Percentiles rank a stretch among this genome's conserved stretches.
phyloP scores from a whole-genome alignment of 2,888 invertebrate species.

The Lasioglossum marginatum region DNA sequence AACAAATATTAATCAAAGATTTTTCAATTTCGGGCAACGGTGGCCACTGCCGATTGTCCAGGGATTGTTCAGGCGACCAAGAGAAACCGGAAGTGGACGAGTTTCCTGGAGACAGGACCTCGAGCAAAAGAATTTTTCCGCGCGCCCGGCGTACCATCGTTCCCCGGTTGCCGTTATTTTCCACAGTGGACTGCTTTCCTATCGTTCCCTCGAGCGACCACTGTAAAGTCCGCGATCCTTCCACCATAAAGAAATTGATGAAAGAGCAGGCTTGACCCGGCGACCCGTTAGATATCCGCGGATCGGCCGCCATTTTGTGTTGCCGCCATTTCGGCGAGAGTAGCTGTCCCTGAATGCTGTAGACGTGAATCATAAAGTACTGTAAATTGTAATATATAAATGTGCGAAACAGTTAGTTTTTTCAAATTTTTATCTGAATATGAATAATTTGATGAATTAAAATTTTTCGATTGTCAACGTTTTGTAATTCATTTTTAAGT shows the following conservation, averaged over 20 bases:
- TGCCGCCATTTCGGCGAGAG: background rate
- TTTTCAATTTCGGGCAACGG: slow-evolving; percentile 10
- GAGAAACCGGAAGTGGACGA: slow-evolving; percentile 1
- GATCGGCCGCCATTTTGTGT: background rate
- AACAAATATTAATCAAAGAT: slow-evolving; percentile 3
- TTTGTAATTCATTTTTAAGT: no score
- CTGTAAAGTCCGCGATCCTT: slow-evolving; percentile 26
- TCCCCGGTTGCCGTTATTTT: slow-evolving; percentile 25
- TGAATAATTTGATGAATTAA: no score
- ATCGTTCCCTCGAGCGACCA: slow-evolving; percentile 20
- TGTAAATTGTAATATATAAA: no score
- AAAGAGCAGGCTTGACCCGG: slow-evolving; percentile 32
- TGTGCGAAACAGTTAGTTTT: no score
- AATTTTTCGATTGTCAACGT: no score
- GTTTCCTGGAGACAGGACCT: background rate
- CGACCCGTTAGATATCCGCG: slow-evolving; percentile 35
- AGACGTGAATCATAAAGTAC: background rate
- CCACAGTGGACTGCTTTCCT: slow-evolving; percentile 30
- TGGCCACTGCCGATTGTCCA: background rate
- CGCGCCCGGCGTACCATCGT: background rate
- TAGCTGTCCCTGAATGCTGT: background rate
- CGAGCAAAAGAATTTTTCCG: slow-evolving; percentile 15
- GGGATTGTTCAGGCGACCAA: background rate
- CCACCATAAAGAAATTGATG: slow-evolving; percentile 42
- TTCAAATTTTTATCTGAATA: no score